Evolutionary conservation across 2,113 vertebrate species (phyloP).

Genomic region (Podarcis muralis): DNA sequence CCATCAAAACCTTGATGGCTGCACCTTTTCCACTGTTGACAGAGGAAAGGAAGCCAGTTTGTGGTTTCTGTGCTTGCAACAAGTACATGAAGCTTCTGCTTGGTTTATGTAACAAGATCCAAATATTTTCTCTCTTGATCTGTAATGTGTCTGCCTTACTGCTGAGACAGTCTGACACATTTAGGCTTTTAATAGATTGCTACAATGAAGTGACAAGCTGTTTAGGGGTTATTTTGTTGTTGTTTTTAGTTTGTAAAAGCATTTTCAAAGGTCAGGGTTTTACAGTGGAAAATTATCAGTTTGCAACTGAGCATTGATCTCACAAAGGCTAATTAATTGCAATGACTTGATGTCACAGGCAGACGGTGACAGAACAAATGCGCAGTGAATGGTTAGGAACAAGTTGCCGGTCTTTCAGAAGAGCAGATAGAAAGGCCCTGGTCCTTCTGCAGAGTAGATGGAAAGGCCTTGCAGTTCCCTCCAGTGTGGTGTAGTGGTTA

Average conservation of each 20-base stretch:
- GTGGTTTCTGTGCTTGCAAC: not conserved
- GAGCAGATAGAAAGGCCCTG: too few species aligned
- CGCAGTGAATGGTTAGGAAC: not conserved
- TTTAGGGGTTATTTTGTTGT: slow-evolving; percentile 16
- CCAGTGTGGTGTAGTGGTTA: too few species aligned
- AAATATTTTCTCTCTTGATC: slow-evolving; percentile 35
- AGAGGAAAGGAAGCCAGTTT: not conserved
- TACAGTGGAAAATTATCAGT: slow-evolving; percentile 26
- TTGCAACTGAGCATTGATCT: slow-evolving; percentile 22
- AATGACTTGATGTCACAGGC: slow-evolving; percentile 1
- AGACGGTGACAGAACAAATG: not conserved
- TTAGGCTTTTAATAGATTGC: slow-evolving; percentile 30
- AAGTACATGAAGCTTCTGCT: not conserved
- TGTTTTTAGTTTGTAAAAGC: slow-evolving; percentile 2
- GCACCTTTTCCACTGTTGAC: not conserved
- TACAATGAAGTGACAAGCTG: slow-evolving; percentile 27
- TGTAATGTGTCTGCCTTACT: slow-evolving; percentile 29
- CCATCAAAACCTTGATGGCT: not conserved
- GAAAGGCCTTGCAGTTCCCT: too few species aligned
- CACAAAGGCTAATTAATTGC: slow-evolving; percentile 24
- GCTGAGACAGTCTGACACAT: slow-evolving; percentile 30
- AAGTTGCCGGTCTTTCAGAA: too few species aligned
- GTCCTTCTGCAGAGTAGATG: too few species aligned
- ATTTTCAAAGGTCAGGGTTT: slow-evolving; percentile 18
- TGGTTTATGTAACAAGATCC: slow-evolving; percentile 8